Conservation (phyloP, 2,888 invertebrate species). For the Tenthredo mesomela region DNA sequence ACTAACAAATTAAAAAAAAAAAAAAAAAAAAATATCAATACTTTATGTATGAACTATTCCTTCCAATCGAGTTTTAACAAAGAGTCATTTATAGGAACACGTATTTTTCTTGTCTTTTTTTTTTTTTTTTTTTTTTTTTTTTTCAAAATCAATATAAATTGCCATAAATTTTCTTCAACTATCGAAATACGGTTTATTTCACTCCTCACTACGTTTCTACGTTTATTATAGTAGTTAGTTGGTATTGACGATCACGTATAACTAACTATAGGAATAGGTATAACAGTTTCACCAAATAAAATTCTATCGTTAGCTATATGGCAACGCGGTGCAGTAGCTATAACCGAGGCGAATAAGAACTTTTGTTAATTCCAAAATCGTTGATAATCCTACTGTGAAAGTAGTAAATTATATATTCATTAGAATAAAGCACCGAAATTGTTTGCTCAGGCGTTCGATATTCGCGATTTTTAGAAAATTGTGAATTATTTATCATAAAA, state of each 20-base stretch:
- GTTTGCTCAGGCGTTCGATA: too few species aligned
- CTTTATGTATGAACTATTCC: constrained; percentile 21
- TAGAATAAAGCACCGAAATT: neutral
- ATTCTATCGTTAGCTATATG: neutral
- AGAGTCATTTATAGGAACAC: too few species aligned
- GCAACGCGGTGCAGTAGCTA: too few species aligned
- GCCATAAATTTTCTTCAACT: neutral
- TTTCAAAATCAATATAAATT: neutral
- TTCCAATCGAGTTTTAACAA: too few species aligned
- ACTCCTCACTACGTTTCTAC: constrained; percentile 23
- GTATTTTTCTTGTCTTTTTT: neutral
- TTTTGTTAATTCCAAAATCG: constrained; percentile 18
- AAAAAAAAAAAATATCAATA: constrained; percentile 64
- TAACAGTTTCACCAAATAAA: neutral
- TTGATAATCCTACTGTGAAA: neutral
- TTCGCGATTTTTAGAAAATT: too few species aligned
- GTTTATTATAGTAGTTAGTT: neutral
- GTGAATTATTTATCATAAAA: too few species aligned
- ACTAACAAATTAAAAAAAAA: constrained; percentile 58
- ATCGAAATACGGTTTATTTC: constrained; percentile 24
- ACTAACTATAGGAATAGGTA: too few species aligned
- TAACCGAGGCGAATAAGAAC: neutral
- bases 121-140: neutral
- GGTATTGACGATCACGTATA: constrained; percentile 16
- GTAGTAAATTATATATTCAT: neutral